A percentile compares a stretch with the other conserved stretches of the same genome.
phyloP scores from a whole-genome alignment of 2,888 invertebrate genomes.

The Antitype chi region DNA sequence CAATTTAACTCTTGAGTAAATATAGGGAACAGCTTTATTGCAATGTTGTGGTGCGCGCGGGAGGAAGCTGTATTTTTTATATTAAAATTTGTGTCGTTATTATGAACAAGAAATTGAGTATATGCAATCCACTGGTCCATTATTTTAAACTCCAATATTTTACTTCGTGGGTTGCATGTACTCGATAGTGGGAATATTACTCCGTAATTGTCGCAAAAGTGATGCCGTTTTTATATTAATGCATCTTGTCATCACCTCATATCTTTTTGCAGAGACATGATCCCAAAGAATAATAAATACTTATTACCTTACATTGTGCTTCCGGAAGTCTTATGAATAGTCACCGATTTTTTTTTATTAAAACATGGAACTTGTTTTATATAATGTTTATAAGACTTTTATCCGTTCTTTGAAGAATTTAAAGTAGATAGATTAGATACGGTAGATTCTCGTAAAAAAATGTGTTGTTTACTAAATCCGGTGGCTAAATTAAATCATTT shows the following conservation, averaged over 20 bases:
- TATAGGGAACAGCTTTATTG: slow-evolving; percentile 80
- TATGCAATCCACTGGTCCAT: slow-evolving; percentile 64
- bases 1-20: slow-evolving; percentile 88
- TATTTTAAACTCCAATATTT: slow-evolving; percentile 56
- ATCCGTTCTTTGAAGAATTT: slow-evolving; percentile 7
- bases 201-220: slow-evolving; percentile 21
- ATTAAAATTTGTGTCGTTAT: slow-evolving; percentile 52
- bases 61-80: slow-evolving; percentile 78
- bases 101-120: slow-evolving; percentile 59
- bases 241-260: slow-evolving; percentile 23
- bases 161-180: slow-evolving; percentile 58
- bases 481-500: slow-evolving; percentile 40
- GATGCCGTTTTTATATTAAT: slow-evolving; percentile 31
- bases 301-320: slow-evolving; percentile 34
- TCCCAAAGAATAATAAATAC: slow-evolving; percentile 49
- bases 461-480: slow-evolving; percentile 36
- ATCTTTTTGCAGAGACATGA: slow-evolving; percentile 35
- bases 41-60: slow-evolving; percentile 74
- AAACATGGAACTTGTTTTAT: background rate
- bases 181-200: slow-evolving; percentile 44
- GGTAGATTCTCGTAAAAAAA: slow-evolving; percentile 14
- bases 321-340: slow-evolving; percentile 22
- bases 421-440: too few relatives aligned
- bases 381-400: background rate
- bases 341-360: background rate